These are phyloP conservation scores for Crocuta crocuta DNA, from an alignment of 2,113 vertebrate species.

Conservation along the genomic window DNA sequence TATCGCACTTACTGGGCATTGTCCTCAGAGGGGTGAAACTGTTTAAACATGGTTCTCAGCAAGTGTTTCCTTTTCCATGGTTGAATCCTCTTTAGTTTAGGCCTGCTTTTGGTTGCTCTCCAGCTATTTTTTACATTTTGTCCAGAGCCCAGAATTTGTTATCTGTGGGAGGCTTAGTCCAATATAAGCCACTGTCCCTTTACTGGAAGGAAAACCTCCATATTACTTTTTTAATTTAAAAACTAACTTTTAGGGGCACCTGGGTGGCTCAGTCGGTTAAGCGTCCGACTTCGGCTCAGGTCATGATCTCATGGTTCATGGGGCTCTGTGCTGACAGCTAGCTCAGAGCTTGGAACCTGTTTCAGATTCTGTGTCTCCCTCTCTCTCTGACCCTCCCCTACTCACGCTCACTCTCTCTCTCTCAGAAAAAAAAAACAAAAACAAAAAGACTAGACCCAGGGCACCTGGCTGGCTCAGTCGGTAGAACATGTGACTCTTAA, in stretches of 20 bases:
- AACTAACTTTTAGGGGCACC: background rate
- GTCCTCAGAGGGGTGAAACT: background rate
- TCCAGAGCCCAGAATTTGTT: background rate
- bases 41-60: background rate
- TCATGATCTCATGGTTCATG: no score
- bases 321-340: no score
- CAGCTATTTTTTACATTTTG: background rate
- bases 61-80: background rate
- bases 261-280: background rate
- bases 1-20: background rate
- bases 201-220: background rate
- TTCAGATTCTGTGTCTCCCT: no score
- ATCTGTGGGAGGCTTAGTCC: background rate
- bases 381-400: no score
- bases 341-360: no score
- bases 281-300: no score
- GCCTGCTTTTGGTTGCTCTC: background rate
- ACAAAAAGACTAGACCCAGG: background rate
- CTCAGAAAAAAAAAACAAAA: no score
- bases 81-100: background rate
- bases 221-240: slow-evolving; percentile 33
- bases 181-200: background rate
- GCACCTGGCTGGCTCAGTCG: background rate
- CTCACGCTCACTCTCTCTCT: no score
- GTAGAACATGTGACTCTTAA: background rate